Conservation (phyloP, 2,797 vertebrate genomes). For the Sparidentex hasta region DNA sequence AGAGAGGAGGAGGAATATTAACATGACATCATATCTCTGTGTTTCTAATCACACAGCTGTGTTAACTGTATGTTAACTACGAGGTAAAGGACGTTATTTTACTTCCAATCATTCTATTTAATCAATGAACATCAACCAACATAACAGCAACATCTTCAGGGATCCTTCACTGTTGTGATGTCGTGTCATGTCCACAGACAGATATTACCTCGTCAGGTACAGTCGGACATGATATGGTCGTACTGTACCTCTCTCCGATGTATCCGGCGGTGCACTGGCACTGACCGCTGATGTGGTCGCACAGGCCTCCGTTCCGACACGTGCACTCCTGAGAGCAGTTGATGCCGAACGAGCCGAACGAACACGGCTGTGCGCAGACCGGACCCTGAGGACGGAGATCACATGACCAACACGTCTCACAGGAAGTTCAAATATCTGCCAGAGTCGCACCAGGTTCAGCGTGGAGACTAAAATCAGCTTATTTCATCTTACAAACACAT, state of each 20-base stretch:
- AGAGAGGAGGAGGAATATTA: not conserved
- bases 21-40: not conserved
- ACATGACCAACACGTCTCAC: not conserved
- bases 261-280: conserved; percentile 94
- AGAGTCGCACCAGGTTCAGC: not conserved
- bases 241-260: conserved; percentile 91
- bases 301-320: conserved; percentile 94
- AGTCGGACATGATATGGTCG: not conserved
- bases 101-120: too few species aligned
- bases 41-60: too few species aligned
- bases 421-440: not conserved
- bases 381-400: conserved; percentile 85
- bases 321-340: conserved; percentile 96
- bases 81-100: too few species aligned
- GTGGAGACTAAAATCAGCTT: not conserved
- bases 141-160: too few species aligned
- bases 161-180: too few species aligned
- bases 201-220: not conserved
- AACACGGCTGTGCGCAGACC: conserved; percentile 96
- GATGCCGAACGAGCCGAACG: conserved; percentile 92
- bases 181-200: too few species aligned
- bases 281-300: conserved; percentile 95
- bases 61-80: too few species aligned
- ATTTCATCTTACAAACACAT: not conserved
- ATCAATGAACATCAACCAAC: too few species aligned